Evolutionary conservation across 2,888 invertebrate species (phyloP).

Genomic region (Chrysina gloriosa): DNA sequence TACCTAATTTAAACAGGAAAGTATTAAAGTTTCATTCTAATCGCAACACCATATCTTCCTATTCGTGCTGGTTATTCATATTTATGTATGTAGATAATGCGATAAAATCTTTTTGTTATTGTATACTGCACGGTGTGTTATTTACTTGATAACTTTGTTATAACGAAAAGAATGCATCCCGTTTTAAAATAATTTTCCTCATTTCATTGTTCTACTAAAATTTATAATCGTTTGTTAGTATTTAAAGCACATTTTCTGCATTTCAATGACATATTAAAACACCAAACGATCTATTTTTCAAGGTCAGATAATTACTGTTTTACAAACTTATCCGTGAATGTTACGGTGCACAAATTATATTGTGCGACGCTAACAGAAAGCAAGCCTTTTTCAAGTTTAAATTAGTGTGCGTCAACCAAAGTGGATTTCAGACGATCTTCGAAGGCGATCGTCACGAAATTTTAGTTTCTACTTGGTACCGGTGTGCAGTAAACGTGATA

Average conservation of each 20-base stretch:
- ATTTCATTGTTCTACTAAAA: no score
- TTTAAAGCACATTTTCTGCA: background rate
- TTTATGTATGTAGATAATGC: no score
- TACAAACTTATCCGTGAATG: constrained; percentile 1
- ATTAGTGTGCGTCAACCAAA: background rate
- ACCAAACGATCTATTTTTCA: background rate
- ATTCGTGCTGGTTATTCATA: no score
- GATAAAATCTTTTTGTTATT: no score
- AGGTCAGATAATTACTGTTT: constrained; percentile 5
- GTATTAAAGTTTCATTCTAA: no score
- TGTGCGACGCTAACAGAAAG: background rate
- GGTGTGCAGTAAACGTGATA: background rate
- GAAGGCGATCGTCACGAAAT: background rate
- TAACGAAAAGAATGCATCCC: no score
- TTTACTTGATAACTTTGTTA: no score
- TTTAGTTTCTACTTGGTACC: background rate
- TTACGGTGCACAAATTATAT: background rate
- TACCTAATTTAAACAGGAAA: no score
- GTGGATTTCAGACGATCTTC: background rate
- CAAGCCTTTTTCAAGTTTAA: background rate
- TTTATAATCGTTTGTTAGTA: background rate
- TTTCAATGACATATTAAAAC: constrained; percentile 17
- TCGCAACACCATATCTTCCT: no score
- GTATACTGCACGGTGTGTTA: no score
- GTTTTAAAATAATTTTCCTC: no score